Conservation (phyloP, 2,888 invertebrate genomes). For the Drosophila atripex region DNA sequence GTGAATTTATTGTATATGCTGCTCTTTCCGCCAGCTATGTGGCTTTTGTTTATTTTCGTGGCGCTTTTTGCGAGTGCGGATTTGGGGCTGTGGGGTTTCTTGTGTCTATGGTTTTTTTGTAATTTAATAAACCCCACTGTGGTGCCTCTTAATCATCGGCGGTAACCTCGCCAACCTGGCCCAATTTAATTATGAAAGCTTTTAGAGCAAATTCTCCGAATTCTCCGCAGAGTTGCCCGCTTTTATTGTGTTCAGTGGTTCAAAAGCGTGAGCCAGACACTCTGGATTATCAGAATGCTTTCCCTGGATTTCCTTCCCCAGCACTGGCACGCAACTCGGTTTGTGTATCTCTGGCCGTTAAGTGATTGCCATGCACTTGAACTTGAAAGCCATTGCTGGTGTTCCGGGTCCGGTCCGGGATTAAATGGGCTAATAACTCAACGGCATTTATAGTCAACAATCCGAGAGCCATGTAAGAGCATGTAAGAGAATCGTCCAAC, state of each 20-base stretch:
- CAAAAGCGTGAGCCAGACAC: neutral
- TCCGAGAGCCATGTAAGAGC: constrained; percentile 3
- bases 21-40: constrained; percentile 17
- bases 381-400: constrained; percentile 65
- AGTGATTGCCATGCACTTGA: constrained; percentile 66
- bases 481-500: constrained; percentile 17
- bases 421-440: constrained; percentile 32
- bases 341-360: constrained; percentile 8
- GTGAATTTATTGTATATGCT: neutral
- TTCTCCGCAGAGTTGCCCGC: neutral
- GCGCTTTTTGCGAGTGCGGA: neutral
- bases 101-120: constrained; percentile 21
- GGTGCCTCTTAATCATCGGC: constrained; percentile 1
- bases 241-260: neutral
- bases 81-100: constrained; percentile 1
- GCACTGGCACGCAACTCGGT: neutral
- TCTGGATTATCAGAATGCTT: constrained; percentile 6
- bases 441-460: constrained; percentile 24
- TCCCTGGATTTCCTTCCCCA: neutral
- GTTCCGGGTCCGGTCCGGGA: constrained; percentile 30
- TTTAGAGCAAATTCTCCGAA: constrained; percentile 8
- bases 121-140: constrained; percentile 28
- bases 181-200: constrained; percentile 28
- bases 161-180: constrained; percentile 1
- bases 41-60: constrained; percentile 17